Base-by-base conservation (phyloP, 53 echinoderm and acorn worm species). In the Astropecten irregularis region DNA sequence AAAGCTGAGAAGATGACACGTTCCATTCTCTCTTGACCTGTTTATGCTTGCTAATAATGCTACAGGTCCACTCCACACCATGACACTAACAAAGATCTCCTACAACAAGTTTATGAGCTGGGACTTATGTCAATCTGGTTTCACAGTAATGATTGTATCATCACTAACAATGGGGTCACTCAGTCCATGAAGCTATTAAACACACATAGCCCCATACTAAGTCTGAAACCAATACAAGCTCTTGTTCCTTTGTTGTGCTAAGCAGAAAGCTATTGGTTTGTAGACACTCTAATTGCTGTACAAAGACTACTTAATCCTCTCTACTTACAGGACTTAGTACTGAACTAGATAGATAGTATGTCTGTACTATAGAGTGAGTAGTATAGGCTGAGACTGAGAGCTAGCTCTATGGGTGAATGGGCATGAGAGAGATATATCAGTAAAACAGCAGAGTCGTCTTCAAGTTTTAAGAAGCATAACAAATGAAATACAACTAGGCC, bases 261-360 rank as follows among this genome's bases (percentile, higher is more conserved):
- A 64, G 21, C 8, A 35, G 18, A 3, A 0, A 36, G 4, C 64
- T 19, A 36, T 34, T 35, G 32, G 13, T 36, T 34, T 64, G 64
- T 64, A 64, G 64, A 64, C 64, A 64, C 10, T 10, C 64, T 36
- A 37, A 64, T 64, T 64, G 64, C 3, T n/a, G 15, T 18, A 36
- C 64, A 64, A 37, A 64, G 64, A 37, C 64, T 20, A 64, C 36
- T 19, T 64, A 38, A 64, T 64, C 64, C 31, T 36, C 64, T 42
- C 42, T 11, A 42, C 42, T 42, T 42, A 42, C 11, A 42, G 6
- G 6, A 6, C 6, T 11, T 8, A 11, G 42, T 11, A 42, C 11
- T 42, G 6, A 8, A 38, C 11, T 1, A 2, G 18, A 34, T 34
- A 4, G 33, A 9, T 13, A 32, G 33, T 4, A 23, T 7, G 13